Evolutionary conservation across 2,888 invertebrate genomes (phyloP), one percentile per base, ranked within the genome.

Genomic region (Baccha elongata): DNA sequence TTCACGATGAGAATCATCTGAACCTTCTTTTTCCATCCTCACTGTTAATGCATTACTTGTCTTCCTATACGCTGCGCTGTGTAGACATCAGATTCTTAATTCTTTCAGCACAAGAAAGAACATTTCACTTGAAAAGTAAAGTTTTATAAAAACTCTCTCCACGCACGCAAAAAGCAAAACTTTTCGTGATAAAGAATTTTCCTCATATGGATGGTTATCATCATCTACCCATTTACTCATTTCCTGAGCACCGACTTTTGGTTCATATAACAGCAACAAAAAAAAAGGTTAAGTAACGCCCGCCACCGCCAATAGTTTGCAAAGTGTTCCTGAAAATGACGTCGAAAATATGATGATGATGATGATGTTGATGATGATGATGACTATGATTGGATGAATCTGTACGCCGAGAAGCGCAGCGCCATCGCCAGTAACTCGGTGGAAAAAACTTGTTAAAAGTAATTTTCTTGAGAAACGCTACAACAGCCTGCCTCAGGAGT

Each of bases 391-490:
- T 67, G 81, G 76, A 65, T 80, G 74, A 17, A 11, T 1, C 6
- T 7, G 4, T 35, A 53, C 3, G 53, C 1, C 4, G 8, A 23
- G 40, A 58, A 40, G 58, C 23, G 11, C 40, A 55, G 13, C 37
- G 37, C 55, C 8, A 40, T 50, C 35, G 17, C 15, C 32, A 46
- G 62, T 81, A 71, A 79, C 79, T 72, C 58, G 37, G 15, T 52
- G 76, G 67, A 53, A 76, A 26, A 76, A 76, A 83, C 76, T 83
- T 53, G 72, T 83, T 83, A 83, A 83, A 83, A 83, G 81, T 83
- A 83, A 83, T 83, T 76, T 83, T 76, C 67, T 55, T 55, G 15
- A 53, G 26, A 17, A 76, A 53, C 32, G 60, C 60, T 60, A 4
- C 40, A 72, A 48, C 48, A 52, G 52, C 13, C 32, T 19, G 8